These are phyloP conservation scores for Macquaria australasica DNA, from an alignment of 2,113 vertebrate genomes.

Conservation along the genomic window DNA sequence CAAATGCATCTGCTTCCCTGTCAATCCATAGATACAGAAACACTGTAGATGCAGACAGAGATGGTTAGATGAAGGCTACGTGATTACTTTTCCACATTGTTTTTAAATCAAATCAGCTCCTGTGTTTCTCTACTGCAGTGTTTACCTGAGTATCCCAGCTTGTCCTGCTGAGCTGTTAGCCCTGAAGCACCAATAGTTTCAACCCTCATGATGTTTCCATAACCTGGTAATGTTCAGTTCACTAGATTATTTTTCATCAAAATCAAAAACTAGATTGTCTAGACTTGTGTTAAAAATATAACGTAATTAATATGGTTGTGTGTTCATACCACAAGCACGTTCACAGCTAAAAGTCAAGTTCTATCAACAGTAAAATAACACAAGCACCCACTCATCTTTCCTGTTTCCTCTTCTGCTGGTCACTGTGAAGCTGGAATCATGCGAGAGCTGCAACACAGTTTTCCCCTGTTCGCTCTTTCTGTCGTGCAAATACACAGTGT, in stretches of 20 bases:
- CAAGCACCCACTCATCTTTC: constrained; percentile 4
- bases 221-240: constrained; percentile 22
- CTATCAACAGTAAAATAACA: neutral
- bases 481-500: neutral
- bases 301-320: neutral
- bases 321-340: neutral
- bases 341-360: neutral
- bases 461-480: neutral
- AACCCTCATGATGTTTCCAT: constrained; percentile 43
- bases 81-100: neutral
- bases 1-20: neutral
- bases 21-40: neutral
- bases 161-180: constrained; percentile 50
- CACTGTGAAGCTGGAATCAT: neutral
- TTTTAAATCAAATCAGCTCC: neutral
- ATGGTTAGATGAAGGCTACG: too few species aligned
- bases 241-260: neutral
- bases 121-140: neutral
- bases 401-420: neutral
- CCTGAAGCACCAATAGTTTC: constrained; percentile 31
- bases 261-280: neutral
- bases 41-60: neutral
- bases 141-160: constrained; percentile 32
- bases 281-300: neutral
- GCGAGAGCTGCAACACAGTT: neutral